Conservation (phyloP, 2,797 vertebrate species). For the Macropodus opercularis region DNA sequence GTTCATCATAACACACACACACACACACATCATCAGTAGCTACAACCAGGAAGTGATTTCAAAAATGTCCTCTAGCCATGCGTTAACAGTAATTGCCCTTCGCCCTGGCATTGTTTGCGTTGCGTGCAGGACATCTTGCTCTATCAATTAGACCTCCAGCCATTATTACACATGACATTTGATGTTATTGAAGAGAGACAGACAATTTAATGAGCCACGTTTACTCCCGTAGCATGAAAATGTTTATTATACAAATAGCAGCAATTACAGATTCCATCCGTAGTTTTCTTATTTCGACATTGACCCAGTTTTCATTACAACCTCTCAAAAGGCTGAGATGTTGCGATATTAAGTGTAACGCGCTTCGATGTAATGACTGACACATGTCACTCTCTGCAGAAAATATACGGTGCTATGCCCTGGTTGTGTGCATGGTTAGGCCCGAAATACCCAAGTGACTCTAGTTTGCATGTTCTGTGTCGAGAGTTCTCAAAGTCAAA, state of each 20-base stretch:
- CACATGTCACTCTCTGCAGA: conserved; percentile 30
- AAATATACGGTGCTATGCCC: conserved; percentile 20
- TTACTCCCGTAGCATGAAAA: conserved; percentile 13
- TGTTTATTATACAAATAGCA: conserved; percentile 30
- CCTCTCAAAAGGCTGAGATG: conserved; percentile 1
- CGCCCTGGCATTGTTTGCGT: conserved; percentile 28
- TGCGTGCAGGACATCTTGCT: conserved; percentile 38
- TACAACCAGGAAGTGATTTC: conserved; percentile 50
- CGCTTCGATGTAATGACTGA: conserved; percentile 17
- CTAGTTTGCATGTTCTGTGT: conserved; percentile 2
- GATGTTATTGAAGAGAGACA: conserved; percentile 28
- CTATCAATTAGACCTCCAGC: conserved; percentile 50
- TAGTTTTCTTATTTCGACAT: conserved; percentile 27
- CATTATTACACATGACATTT: conserved; percentile 51
- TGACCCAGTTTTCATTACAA: conserved; percentile 24
- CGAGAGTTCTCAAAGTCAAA: conserved; percentile 27
- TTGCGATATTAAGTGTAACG: background rate
- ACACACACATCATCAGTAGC: conserved; percentile 16
- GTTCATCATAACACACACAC: conserved; percentile 43
- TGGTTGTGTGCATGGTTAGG: background rate
- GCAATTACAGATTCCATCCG: conserved; percentile 13
- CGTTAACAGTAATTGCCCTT: conserved; percentile 40
- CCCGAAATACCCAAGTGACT: conserved; percentile 8
- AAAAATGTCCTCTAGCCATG: conserved; percentile 38
- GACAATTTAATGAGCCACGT: conserved; percentile 49